Evolutionary conservation across 2,888 invertebrate species (phyloP).

Genomic region (Apamea epomidion): DNA sequence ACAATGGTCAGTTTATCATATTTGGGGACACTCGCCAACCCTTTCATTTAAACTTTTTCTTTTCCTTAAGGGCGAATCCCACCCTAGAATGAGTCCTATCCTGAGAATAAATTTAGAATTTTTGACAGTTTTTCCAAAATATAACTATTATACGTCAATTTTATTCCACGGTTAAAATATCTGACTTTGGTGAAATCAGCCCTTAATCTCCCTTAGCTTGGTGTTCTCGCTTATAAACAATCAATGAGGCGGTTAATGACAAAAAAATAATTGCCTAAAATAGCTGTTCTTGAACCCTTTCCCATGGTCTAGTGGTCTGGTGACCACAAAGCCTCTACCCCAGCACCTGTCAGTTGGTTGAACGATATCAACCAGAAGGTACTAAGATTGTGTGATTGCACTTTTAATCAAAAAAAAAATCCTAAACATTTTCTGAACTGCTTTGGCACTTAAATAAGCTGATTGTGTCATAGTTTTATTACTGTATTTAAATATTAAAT

Average conservation of each 20-base stretch:
- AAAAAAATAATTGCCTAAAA: neutral
- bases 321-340: conserved; percentile 11
- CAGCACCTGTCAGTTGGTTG: conserved; percentile 9
- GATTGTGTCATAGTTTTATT: neutral
- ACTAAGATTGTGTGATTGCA: neutral
- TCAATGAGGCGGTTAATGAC: conserved; percentile 25
- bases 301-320: conserved; percentile 18
- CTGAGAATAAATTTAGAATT: no score
- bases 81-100: no score
- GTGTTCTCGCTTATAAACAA: neutral
- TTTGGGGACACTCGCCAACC: no score
- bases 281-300: conserved; percentile 25
- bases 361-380: neutral
- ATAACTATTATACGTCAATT: no score
- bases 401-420: neutral
- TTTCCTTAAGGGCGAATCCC: no score
- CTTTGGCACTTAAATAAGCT: neutral
- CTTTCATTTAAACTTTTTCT: no score
- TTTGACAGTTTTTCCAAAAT: no score
- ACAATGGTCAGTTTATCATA: no score
- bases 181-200: no score
- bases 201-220: neutral
- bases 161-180: no score
- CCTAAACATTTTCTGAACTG: no score
- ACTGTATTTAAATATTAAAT: neutral